phyloP scores from a whole-genome alignment of 2,797 vertebrate species.

The Takifugu ocellatus region DNA sequence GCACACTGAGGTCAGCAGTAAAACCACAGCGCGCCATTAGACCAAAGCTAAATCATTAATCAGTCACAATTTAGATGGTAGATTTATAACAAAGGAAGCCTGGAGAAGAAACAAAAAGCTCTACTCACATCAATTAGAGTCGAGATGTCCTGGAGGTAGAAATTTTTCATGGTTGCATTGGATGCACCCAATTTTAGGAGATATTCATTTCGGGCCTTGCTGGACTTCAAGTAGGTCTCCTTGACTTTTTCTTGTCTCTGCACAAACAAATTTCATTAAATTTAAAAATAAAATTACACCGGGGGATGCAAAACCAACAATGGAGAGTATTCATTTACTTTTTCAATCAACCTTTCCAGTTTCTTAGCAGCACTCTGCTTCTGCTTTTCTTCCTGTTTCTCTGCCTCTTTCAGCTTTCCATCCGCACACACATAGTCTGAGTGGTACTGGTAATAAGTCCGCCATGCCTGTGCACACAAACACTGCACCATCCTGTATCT shows the following conservation, averaged over 20 bases:
- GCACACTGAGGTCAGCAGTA: constrained; percentile 71
- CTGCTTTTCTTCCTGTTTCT: constrained; percentile 82
- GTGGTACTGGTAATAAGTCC: constrained; percentile 82
- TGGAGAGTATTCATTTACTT: constrained; percentile 64
- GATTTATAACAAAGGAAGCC: no score
- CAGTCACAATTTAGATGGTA: no score
- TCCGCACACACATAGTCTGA: constrained; percentile 77
- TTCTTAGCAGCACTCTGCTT: constrained; percentile 82
- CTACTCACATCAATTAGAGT: constrained; percentile 83
- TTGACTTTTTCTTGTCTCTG: constrained; percentile 84
- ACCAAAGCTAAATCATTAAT: background rate
- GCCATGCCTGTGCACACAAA: constrained; percentile 73
- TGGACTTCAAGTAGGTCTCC: constrained; percentile 83
- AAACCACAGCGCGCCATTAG: background rate
- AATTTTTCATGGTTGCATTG: constrained; percentile 83
- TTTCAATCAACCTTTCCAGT: constrained; percentile 83
- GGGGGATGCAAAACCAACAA: background rate
- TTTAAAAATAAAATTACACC: background rate
- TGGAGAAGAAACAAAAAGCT: no score
- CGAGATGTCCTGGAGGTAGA: constrained; percentile 81
- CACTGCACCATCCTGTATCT: constrained; percentile 3
- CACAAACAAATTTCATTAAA: background rate
- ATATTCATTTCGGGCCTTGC: constrained; percentile 87
- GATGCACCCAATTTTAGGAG: constrained; percentile 83
- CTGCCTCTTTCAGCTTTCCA: constrained; percentile 84